Conservation (phyloP, 2,113 vertebrate genomes). For the Zosterops pallidus region DNA sequence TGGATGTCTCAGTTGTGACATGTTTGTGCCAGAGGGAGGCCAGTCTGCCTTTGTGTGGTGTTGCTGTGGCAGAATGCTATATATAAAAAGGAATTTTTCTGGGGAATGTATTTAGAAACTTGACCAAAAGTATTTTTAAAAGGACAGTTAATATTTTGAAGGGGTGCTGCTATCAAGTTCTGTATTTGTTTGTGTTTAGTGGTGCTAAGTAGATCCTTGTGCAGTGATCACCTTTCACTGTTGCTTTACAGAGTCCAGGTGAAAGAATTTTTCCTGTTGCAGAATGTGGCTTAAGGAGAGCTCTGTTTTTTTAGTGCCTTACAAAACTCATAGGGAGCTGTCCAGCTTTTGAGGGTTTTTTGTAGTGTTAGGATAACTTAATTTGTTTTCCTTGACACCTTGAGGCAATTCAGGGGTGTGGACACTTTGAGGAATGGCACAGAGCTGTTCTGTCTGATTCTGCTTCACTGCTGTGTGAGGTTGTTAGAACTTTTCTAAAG, state of each 20-base stretch:
- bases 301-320: neutral
- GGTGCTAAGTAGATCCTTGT: neutral
- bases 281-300: neutral
- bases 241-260: neutral
- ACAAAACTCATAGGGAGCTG: neutral
- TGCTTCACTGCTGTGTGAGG: neutral
- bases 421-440: neutral
- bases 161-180: neutral
- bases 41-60: neutral
- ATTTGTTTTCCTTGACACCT: neutral
- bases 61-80: neutral
- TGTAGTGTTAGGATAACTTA: neutral
- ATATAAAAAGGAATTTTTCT: neutral
- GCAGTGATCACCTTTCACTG: neutral
- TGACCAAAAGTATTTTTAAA: neutral
- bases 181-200: neutral
- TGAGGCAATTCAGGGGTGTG: rapidly evolving
- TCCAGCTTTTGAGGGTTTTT: neutral
- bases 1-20: slow-evolving; percentile 21
- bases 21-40: slow-evolving; percentile 44
- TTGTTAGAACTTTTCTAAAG: neutral
- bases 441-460: neutral
- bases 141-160: neutral
- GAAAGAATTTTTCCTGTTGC: neutral
- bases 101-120: slow-evolving; percentile 30